Evolutionary conservation across 2,888 invertebrate genomes (phyloP), one percentile per base, ranked within the genome.

Genomic region (Lamellibrachia columna): DNA sequence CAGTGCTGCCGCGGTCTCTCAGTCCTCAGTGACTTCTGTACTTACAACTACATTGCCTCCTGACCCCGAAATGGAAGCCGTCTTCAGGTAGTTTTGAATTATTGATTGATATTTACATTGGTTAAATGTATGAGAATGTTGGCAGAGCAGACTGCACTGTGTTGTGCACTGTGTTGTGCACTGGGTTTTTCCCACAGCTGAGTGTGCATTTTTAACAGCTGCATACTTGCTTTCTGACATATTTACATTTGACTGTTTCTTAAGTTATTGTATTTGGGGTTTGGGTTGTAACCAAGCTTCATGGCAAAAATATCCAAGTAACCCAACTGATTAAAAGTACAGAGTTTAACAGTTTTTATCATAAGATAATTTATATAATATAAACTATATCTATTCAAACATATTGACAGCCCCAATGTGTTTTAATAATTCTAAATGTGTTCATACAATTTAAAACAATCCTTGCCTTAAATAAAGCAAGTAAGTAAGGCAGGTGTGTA

Each of bases 181-280:
- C 3, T 75, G 75, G 75, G 75, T 75, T 75, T 75, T 75, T 75
- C n/a, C 75, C 75, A 75, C 75, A 75, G 75, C 75, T 75, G 75
- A 75, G 15, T 75, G 6, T 15, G 22, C 75, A 75, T 75, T 75
- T 75, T 15, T 75, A 75, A 75, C 6, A 75, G 22, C 15, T 22
- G 6, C 6, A 15, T 75, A n/a, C 3, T 15, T 75, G 75, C 55
- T 55, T 75, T 75, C 75, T 15, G 75, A 75, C 75, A 75, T 75
- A 75, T 75, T 40, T 22, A 22, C 6, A 4, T 75, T 11, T 75
- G 6, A 75, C 55, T 2, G 9, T 55, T 55, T 22, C 22, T 75
- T 75, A 22, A 75, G 15, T 75, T 22, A 0, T 75, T 75, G 15
- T 75, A 22, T 75, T 15, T 11, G 11, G 75, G 6, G 6, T 22